phyloP scores from a whole-genome alignment of 1,140 invertebrate species.

The Melanaphis sacchari region DNA sequence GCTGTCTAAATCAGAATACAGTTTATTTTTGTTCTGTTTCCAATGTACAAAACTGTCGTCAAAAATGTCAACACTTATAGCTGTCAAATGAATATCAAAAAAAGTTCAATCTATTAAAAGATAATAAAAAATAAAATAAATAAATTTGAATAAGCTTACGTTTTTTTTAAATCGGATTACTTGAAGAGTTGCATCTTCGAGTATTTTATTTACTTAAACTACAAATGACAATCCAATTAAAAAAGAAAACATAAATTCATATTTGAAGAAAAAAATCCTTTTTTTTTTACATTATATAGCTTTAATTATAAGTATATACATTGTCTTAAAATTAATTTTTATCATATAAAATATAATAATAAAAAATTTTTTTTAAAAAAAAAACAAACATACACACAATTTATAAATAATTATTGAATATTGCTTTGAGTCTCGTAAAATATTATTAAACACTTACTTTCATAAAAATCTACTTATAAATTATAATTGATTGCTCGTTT shows the following conservation, averaged over 20 bases:
- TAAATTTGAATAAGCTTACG: not conserved
- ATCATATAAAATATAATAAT: too few relatives aligned
- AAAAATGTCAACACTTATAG: constrained; percentile 2
- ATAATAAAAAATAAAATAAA: not conserved
- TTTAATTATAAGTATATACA: not conserved
- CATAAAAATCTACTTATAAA: too few relatives aligned
- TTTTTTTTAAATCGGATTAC: not conserved
- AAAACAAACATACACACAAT: too few relatives aligned
- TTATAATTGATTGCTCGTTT: too few relatives aligned
- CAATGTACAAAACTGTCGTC: not conserved
- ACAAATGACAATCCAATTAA: not conserved
- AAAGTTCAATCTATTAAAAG: not conserved
- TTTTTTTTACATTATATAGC: not conserved
- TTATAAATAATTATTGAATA: not conserved
- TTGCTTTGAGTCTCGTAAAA: not conserved
- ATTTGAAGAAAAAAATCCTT: not conserved
- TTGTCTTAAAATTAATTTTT: not conserved
- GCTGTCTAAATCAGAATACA: constrained; percentile 28
- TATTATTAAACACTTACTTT: not conserved
- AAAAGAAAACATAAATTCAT: not conserved
- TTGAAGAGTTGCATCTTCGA: not conserved
- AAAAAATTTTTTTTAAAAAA: too few relatives aligned
- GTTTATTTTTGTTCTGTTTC: not conserved
- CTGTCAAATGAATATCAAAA: constrained; percentile 26
- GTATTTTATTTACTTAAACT: not conserved